Base-by-base conservation (phyloP, 2,797 vertebrate species). In the Monodelphis domestica region DNA sequence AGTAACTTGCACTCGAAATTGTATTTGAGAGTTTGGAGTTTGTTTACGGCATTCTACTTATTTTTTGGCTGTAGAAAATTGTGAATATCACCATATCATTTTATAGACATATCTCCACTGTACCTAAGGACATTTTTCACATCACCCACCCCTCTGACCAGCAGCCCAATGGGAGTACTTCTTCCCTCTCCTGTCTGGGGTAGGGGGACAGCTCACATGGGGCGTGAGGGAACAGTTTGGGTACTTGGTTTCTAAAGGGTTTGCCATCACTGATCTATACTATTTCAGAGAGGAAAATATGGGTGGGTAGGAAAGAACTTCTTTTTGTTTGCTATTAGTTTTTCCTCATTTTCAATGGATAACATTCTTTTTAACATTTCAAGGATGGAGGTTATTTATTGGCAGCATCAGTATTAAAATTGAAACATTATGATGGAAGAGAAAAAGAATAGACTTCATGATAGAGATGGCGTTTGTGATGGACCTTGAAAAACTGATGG, bases 1-100 rank as follows among this genome's bases (percentile, higher is more conserved):
- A 89, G 4, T 96, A 59, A 95, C 91, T 96, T 96, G 50, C 54
- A 92, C 7, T 91, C 94, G 59, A 63, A 45, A 92, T 91, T 96
- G 33, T 95, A 91, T 93, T 70, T 57, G 52, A 92, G 38, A 89
- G 53, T 24, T 56, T 90, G 14, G 12, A 94, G 29, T 56, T 89
- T 50, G 2, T 4, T 59, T 95, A 94, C 94, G 92, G 70, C 87
- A 53, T 9, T 4, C 26, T 87, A 54, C 0, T 12, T 54, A 91
- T 91, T 94, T 89, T 90, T 28, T 1, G 55, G 55, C 28, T 29
- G 91, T 89, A 88, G 92, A 90, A 96, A 91, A 0, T 96, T 90
- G 29, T 92, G 91, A 94, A 78, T 70, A 11, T 45, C 24, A 38
- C n/a, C 24, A 15, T n/a, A 78, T 38, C n/a, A 10, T 38, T 78